A percentile compares a stretch with the other conserved stretches of the same genome.
Conservation (phyloP, 2,113 vertebrate genomes). For the Albula goreensis region DNA sequence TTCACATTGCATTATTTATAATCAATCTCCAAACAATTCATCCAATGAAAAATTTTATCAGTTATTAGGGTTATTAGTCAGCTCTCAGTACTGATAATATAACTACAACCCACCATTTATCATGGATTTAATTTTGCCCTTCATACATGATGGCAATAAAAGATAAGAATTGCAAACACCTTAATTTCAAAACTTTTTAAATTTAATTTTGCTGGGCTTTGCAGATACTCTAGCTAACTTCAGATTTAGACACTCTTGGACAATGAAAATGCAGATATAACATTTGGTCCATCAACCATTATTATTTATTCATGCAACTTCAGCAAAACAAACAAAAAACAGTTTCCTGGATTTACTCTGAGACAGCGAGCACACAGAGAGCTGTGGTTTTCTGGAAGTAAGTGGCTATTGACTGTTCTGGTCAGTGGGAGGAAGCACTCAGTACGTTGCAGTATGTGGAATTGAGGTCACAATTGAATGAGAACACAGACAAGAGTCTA, state of each 20-base stretch:
- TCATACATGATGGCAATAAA: background rate
- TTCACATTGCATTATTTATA: too few relatives aligned
- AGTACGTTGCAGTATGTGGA: background rate
- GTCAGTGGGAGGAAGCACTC: conserved; percentile 3
- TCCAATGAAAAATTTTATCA: too few relatives aligned
- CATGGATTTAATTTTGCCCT: background rate
- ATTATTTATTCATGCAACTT: background rate
- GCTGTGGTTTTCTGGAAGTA: conserved; percentile 1
- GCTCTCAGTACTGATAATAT: too few relatives aligned
- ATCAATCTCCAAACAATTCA: too few relatives aligned
- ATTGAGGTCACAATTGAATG: background rate
- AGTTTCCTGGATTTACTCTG: background rate
- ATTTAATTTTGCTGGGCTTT: too few relatives aligned
- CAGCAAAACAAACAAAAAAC: background rate
- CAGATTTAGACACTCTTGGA: background rate
- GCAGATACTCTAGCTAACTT: background rate
- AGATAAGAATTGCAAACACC: background rate
- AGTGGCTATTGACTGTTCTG: conserved; percentile 1
- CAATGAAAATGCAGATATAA: too few relatives aligned
- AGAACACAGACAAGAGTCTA: background rate
- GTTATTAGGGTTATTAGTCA: too few relatives aligned
- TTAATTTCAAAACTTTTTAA: background rate
- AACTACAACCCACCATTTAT: background rate
- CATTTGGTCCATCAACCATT: background rate
- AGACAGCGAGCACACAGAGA: background rate